Conservation (phyloP, 2,888 invertebrate species). For the Bruchidius siliquastri region DNA sequence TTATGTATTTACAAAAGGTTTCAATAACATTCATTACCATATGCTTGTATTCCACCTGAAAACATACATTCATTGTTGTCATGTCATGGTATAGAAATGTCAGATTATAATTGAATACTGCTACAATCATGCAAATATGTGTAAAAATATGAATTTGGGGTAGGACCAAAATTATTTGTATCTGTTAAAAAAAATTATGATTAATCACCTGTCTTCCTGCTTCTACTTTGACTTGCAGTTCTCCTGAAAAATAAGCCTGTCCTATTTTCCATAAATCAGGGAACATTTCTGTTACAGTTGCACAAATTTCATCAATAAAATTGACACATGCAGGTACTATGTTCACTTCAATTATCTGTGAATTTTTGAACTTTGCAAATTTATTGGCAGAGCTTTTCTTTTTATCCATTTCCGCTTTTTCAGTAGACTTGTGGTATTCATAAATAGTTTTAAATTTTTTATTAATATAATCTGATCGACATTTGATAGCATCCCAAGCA, state of each 20-base stretch:
- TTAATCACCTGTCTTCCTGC: conserved; percentile 54
- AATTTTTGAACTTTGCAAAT: conserved; percentile 39
- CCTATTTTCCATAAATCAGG: conserved; percentile 95
- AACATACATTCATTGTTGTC: conserved; percentile 5
- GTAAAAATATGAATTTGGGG: too few relatives aligned
- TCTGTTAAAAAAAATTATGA: too few relatives aligned
- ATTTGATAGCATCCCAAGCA: conserved; percentile 91
- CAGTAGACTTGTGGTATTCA: conserved; percentile 57
- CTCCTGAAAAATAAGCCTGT: conserved; percentile 88
- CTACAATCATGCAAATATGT: too few relatives aligned
- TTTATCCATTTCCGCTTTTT: conserved; percentile 38
- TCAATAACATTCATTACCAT: conserved; percentile 77
- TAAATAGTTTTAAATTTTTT: conserved; percentile 61
- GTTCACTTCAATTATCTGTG: conserved; percentile 38
- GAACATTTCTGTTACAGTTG: conserved; percentile 69
- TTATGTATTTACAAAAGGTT: conserved; percentile 67
- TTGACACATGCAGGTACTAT: conserved; percentile 63
- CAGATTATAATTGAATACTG: neutral
- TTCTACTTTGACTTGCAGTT: conserved; percentile 71
- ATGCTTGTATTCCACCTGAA: conserved; percentile 50
- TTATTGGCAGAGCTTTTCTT: conserved; percentile 31
- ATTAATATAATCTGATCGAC: conserved; percentile 76
- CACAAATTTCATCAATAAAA: conserved; percentile 71
- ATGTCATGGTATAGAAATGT: neutral
- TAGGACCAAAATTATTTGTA: too few relatives aligned